A percentile compares a stretch with the other conserved stretches of the same genome.
Conservation (phyloP, 2,113 vertebrate genomes). For the Daboia siamensis region DNA sequence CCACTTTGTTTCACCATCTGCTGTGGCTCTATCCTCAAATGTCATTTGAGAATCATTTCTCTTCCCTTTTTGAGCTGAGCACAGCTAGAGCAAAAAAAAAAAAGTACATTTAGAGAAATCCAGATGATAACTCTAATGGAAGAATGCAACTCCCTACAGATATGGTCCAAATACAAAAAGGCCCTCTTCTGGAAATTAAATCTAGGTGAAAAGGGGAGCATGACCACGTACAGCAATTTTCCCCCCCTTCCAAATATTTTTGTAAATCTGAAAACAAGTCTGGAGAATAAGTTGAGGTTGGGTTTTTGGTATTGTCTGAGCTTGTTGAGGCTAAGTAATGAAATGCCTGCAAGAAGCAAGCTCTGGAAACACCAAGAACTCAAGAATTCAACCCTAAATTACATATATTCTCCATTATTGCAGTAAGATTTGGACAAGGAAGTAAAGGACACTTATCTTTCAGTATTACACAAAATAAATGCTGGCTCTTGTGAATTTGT, state of each 20-base stretch:
- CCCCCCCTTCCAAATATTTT: too few species aligned
- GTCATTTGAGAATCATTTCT: neutral
- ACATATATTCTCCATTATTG: neutral
- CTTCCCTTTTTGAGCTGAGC: neutral
- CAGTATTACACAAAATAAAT: neutral
- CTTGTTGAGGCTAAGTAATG: too few species aligned
- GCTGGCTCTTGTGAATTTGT: neutral
- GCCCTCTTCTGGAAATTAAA: neutral
- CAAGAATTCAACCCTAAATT: too few species aligned
- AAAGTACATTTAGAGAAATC: neutral
- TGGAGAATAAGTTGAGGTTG: neutral
- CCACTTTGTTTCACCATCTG: neutral
- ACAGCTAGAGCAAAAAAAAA: neutral
- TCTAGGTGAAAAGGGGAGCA: neutral
- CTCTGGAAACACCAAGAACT: too few species aligned
- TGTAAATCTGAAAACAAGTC: neutral
- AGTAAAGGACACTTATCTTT: neutral
- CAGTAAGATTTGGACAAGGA: neutral
- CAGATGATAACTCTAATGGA: neutral
- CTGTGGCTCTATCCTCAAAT: neutral
- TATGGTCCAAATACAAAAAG: neutral
- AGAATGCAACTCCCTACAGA: neutral
- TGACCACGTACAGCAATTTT: neutral
- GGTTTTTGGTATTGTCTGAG: neutral
- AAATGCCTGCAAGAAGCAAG: too few species aligned